These are phyloP conservation scores for Drosophila barbarae DNA, from an alignment of 2,888 invertebrate species.

Conservation along the genomic window DNA sequence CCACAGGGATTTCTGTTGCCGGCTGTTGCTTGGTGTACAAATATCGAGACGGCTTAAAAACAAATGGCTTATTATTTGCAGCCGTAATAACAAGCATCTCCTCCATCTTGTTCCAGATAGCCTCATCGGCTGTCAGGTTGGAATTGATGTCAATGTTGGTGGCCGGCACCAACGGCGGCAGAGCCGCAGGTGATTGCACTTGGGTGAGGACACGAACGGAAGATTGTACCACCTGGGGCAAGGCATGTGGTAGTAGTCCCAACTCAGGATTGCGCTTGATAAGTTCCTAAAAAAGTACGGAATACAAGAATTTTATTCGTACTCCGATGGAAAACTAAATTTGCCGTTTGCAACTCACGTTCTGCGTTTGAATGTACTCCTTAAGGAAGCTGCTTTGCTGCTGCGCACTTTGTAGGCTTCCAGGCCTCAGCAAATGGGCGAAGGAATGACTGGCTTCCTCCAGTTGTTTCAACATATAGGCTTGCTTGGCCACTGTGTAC, in stretches of 20 bases:
- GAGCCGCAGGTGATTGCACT: conserved; percentile 72
- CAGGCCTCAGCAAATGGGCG: conserved; percentile 86
- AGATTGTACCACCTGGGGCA: conserved; percentile 86
- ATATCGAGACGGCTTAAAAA: conserved; percentile 89
- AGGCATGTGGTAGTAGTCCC: conserved; percentile 84
- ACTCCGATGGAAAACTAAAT: not conserved
- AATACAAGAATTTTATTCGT: not conserved
- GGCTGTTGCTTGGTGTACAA: conserved; percentile 86
- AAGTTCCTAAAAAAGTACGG: conserved; percentile 66
- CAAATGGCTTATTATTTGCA: conserved; percentile 85
- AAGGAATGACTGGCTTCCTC: conserved; percentile 88
- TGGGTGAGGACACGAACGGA: conserved; percentile 84
- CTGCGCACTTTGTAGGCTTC: conserved; percentile 85
- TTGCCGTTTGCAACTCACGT: conserved; percentile 81
- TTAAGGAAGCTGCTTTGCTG: conserved; percentile 91
- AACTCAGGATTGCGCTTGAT: conserved; percentile 74
- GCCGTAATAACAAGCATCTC: conserved; percentile 87
- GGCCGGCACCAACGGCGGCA: conserved; percentile 73
- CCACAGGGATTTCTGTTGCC: conserved; percentile 84
- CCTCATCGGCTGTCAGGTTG: conserved; percentile 79
- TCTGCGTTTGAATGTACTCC: conserved; percentile 92
- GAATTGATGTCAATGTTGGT: conserved; percentile 77
- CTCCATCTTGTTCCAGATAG: conserved; percentile 87
- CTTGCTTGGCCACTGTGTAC: conserved; percentile 95
- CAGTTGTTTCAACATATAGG: conserved; percentile 87